These are phyloP conservation scores for Pyrrhia umbra DNA, from an alignment of 2,888 invertebrate genomes.

Conservation along the genomic window DNA sequence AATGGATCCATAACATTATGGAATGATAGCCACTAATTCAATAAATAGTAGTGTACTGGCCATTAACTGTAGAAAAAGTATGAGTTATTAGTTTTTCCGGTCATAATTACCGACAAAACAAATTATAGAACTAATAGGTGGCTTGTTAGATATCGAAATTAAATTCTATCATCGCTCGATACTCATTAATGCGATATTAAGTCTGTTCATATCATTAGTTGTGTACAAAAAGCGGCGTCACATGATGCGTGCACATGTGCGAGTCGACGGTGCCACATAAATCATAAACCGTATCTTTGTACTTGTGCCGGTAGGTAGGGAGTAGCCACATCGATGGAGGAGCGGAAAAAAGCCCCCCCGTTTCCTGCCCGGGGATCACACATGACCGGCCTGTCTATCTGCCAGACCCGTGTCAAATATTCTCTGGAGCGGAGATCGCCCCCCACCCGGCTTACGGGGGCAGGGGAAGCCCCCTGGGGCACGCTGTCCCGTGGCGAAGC, in stretches of 20 bases:
- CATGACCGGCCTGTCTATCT: conserved; percentile 91
- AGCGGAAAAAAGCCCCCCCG: conserved; percentile 88
- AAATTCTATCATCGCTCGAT: conserved; percentile 71
- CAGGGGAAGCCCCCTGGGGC: conserved; percentile 86
- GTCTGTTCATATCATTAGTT: conserved; percentile 77
- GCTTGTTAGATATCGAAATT: conserved; percentile 63
- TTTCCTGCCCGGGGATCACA: conserved; percentile 90
- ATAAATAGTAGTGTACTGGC: conserved; percentile 66
- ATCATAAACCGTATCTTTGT: conserved; percentile 87
- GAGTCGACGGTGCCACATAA: conserved; percentile 82
- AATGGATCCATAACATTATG: conserved; percentile 76
- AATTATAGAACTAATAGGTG: conserved; percentile 68
- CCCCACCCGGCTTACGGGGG: conserved; percentile 77
- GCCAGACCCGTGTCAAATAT: conserved; percentile 91
- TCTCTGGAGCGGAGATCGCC: conserved; percentile 90
- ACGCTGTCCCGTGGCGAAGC: conserved; percentile 89
- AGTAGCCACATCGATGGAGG: conserved; percentile 86
- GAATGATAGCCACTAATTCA: conserved; percentile 73
- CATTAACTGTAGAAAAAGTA: conserved; percentile 57
- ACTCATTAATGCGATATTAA: conserved; percentile 77
- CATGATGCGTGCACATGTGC: conserved; percentile 87
- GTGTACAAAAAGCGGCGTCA: conserved; percentile 80
- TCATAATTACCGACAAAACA: conserved; percentile 65
- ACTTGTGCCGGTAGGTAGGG: conserved; percentile 78
- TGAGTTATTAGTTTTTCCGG: conserved; percentile 55